phyloP scores from a whole-genome alignment of 2,888 invertebrate species.

The Monopis laevigella region DNA sequence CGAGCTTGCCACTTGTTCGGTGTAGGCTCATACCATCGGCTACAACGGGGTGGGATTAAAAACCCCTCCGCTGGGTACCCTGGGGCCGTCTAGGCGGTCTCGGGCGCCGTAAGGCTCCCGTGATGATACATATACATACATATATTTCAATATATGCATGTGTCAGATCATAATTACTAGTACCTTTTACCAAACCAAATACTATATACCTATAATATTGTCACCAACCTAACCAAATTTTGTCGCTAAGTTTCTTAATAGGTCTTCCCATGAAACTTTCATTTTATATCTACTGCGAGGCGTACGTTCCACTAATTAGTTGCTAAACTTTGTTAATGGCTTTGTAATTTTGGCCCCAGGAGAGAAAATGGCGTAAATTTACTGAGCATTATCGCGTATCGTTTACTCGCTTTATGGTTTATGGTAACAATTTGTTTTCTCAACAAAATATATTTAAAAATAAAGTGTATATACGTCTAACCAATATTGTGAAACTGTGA shows the following conservation, averaged over 20 bases:
- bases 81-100: too few species aligned
- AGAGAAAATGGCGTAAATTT: conserved; percentile 17
- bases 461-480: too few species aligned
- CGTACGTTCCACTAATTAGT: conserved; percentile 29
- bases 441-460: background rate
- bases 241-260: too few species aligned
- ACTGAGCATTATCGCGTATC: conserved; percentile 6
- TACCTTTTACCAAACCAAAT: background rate
- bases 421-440: background rate
- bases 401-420: background rate
- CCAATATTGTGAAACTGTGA: too few species aligned
- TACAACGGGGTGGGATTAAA: too few species aligned
- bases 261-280: conserved; percentile 3
- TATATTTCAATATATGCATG: background rate
- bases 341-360: conserved; percentile 24
- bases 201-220: background rate
- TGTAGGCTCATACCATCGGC: too few species aligned
- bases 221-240: too few species aligned
- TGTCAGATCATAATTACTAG: background rate
- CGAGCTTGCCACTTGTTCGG: too few species aligned
- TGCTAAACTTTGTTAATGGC: conserved; percentile 31
- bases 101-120: too few species aligned
- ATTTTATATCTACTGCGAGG: conserved; percentile 8
- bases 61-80: too few species aligned
- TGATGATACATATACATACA: too few species aligned